These are phyloP conservation scores for Parnassius glacialis DNA, from an alignment of 2,888 invertebrate genomes.

Conservation along the genomic window DNA sequence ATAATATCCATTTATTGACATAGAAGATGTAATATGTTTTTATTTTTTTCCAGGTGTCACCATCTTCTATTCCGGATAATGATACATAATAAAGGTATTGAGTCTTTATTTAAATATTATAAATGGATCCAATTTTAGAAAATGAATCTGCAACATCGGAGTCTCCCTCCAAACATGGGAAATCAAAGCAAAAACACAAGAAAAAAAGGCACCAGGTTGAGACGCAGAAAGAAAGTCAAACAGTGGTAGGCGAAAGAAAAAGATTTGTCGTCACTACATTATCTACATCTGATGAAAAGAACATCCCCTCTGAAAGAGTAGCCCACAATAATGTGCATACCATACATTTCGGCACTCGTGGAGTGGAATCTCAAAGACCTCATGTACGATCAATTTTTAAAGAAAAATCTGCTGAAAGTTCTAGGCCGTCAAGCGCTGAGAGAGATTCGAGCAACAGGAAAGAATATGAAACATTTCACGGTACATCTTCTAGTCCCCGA, in stretches of 20 bases:
- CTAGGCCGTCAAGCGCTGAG: constrained; percentile 67
- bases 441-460: constrained; percentile 60
- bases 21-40: constrained; percentile 29
- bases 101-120: constrained; percentile 39
- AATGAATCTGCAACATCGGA: constrained; percentile 71
- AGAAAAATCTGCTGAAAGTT: constrained; percentile 58
- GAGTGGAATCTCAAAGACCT: constrained; percentile 71
- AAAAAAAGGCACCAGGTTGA: constrained; percentile 63
- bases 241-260: constrained; percentile 69
- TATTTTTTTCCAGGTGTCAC: constrained; percentile 60
- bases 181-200: constrained; percentile 68
- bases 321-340: constrained; percentile 69
- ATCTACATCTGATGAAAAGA: constrained; percentile 58
- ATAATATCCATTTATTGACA: background rate
- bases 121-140: constrained; percentile 77
- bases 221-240: constrained; percentile 58
- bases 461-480: constrained; percentile 76
- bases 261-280: constrained; percentile 72
- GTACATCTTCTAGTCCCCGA: constrained; percentile 73
- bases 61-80: constrained; percentile 51
- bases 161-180: constrained; percentile 64
- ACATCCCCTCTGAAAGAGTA: constrained; percentile 53
- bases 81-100: constrained; percentile 52
- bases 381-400: constrained; percentile 72
- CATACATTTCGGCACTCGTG: constrained; percentile 74